Conservation (phyloP, 2,888 invertebrate species). For the Drosophila nr. perissopoda region DNA sequence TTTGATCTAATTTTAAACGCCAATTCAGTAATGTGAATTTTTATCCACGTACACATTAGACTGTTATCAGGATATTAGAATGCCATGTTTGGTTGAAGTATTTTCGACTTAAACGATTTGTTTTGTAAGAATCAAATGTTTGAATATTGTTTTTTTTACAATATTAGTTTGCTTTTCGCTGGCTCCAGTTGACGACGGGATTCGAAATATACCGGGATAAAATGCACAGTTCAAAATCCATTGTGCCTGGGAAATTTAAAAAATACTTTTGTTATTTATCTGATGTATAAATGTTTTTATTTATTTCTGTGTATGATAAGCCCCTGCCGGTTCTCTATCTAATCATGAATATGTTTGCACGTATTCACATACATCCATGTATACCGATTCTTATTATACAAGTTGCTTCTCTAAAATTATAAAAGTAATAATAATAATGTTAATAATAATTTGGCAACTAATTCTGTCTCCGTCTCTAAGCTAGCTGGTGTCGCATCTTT, state of each 20-base stretch:
- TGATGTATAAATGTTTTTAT: neutral
- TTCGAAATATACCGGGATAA: neutral
- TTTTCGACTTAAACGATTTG: neutral
- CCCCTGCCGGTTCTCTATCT: conserved; percentile 16
- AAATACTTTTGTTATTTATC: neutral
- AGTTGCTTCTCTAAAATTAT: conserved; percentile 61
- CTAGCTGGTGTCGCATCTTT: neutral
- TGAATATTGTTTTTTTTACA: neutral
- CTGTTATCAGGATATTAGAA: neutral
- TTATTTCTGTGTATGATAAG: conserved; percentile 6
- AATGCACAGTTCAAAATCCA: neutral
- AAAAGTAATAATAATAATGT: conserved; percentile 64
- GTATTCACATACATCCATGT: neutral
- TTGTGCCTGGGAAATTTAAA: too few species aligned
- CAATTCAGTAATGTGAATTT: neutral
- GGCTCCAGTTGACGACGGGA: neutral
- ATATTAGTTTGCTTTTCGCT: neutral
- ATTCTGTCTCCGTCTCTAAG: conserved; percentile 24
- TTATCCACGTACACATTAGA: neutral
- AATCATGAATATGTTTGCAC: neutral
- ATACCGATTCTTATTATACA: conserved; percentile 27
- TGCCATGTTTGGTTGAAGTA: neutral
- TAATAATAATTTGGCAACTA: conserved; percentile 69
- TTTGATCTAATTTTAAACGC: neutral
- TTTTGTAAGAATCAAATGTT: neutral